These are phyloP conservation scores for Spodoptera frugiperda DNA, from an alignment of 1,140 invertebrate genomes.

Conservation along the genomic window DNA sequence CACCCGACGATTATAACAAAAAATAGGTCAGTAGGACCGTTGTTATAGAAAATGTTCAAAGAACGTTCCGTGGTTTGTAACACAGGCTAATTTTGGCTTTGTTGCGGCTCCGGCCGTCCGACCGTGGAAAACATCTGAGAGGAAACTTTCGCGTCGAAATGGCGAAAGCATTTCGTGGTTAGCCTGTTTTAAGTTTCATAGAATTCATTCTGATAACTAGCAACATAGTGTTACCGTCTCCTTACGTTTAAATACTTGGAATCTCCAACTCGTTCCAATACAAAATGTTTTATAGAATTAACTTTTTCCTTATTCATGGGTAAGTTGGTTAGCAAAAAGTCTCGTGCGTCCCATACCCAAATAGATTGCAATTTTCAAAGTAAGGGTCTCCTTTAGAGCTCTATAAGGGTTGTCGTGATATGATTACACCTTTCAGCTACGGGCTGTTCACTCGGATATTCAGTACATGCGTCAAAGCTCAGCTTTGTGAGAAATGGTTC, in stretches of 20 bases:
- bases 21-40: slow-evolving; percentile 41
- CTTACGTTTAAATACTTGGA: slow-evolving; percentile 10
- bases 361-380: slow-evolving; percentile 29
- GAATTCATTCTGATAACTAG: slow-evolving; percentile 37
- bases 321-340: slow-evolving; percentile 27
- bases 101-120: slow-evolving; percentile 42
- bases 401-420: slow-evolving; percentile 34
- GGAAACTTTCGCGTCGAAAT: slow-evolving; percentile 46
- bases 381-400: slow-evolving; percentile 13
- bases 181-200: slow-evolving; percentile 46
- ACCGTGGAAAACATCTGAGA: slow-evolving; percentile 43
- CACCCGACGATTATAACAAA: slow-evolving; percentile 47
- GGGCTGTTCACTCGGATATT: slow-evolving; percentile 15
- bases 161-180: slow-evolving; percentile 46
- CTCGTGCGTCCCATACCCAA: slow-evolving; percentile 29
- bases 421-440: slow-evolving; percentile 42
- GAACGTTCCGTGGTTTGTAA: slow-evolving; percentile 43
- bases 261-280: slow-evolving; percentile 16
- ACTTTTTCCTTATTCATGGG: slow-evolving; percentile 27
- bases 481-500: not conserved
- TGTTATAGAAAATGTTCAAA: slow-evolving; percentile 51
- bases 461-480: slow-evolving; percentile 6
- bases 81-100: slow-evolving; percentile 53
- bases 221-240: not conserved
- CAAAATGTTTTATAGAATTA: slow-evolving; percentile 37